Base-by-base conservation (phyloP, 2,888 invertebrate genomes). In the Plemyria rubiginata region DNA sequence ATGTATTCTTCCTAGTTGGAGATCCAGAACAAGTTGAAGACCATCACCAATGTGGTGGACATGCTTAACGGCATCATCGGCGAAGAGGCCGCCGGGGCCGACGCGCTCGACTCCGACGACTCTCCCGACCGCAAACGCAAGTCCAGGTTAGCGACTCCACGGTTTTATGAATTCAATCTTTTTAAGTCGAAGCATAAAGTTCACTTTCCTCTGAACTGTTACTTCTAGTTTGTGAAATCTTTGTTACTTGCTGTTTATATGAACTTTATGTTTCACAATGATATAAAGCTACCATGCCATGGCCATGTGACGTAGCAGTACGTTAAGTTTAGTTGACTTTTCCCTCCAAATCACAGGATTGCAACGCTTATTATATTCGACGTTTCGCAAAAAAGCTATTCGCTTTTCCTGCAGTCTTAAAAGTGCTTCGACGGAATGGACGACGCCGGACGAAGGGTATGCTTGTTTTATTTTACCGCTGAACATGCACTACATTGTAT, bases 21-120 rank as follows among this genome's bases (percentile, higher is more conserved):
- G 93, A 95, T 96, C 75, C 95, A 95, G 85, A 95, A 95, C 81
- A 96, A 96, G 90, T 90, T 96, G 90, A 96, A 96, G 88, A 96
- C 97, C 0, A 96, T 97, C 82, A 95, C 95, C 87, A 97, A 97
- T 85, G 97, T 97, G 22, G 96, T 98, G 78, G 97, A 97, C 80
- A 97, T 97, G 96, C 93, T 98, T 76, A 96, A 96, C 65, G 96
- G 96, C 40, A 96, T 97, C 79, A 97, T 97, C 76, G 96, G 97
- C 0, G 96, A 96, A 75, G 96, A 95, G 71, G 89, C 85, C 1
- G 77, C 75, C 2, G 85, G 86, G 43, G 53, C 75, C 2, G 85
- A 86, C 41, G 53, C 75, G 3, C 71, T 41, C 1, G 84, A 83
- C 1, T 73, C 78, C 0, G 88, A 87, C 0, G 84, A 84, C 13